Base-by-base conservation (phyloP, 1,140 invertebrate species). In the Leptopilina boulardi region DNA sequence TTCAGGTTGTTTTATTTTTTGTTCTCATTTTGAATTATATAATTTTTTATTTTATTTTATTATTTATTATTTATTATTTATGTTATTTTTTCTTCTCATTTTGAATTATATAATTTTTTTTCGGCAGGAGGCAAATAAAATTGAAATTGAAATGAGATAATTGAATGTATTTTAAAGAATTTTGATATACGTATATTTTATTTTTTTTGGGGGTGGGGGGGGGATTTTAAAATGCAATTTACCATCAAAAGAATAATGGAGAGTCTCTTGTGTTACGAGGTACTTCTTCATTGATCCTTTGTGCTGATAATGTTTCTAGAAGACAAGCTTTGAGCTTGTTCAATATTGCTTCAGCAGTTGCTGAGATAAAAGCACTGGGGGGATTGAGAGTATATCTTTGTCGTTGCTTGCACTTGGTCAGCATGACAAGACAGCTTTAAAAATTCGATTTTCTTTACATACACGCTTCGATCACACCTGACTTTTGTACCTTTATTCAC, bases 311-410 rank as follows among this genome's bases (percentile, higher is more conserved):
- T 59, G 56, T 59, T 30, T 23, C 56, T 26, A 4, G 23, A 59
- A 59, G 56, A 23, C 42, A 44, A 44, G 42, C 56, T 59, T 59
- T 59, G 56, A 23, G 21, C 56, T 26, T 21, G 23, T 26, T 23
- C 56, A 59, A 59, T 59, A 59, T 59, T 59, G 56, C 56, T 59
- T 59, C 56, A 26, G 56, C 56, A 59, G 6, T 59, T 59, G 56
- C 56, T 59, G 11, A 13, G 21, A 59, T 59, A 26, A 59, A 59
- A 59, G 56, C 19, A 26, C 56, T 2, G 13, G 3, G 21, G 34
- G 2, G 21, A 21, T 59, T 3, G 56, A 2, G 23, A 11, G 56
- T 59, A 59, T 59, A 59, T 59, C 56, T 59, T 23, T 59, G 13
- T 59, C 21, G 11, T 59, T 23, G 23, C 56, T 3, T 11, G 19